Base-by-base conservation (phyloP, 2,888 invertebrate species). In the Idaea straminata region DNA sequence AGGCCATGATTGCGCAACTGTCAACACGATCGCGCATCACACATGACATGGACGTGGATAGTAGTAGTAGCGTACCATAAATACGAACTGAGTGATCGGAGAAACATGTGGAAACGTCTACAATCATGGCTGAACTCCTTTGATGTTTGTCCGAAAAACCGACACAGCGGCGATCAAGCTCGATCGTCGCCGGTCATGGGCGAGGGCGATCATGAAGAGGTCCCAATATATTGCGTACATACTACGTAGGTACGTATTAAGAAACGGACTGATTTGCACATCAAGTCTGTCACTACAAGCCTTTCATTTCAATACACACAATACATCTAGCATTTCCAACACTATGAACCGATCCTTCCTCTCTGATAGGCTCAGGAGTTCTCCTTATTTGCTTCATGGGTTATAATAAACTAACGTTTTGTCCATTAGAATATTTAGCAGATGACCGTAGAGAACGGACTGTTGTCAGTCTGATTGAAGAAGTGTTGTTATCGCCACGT, bases 401-500 rank as follows among this genome's bases (percentile, higher is more conserved):
- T 86, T 92, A 92, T 86, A 91, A 88, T 10, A 90, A 79, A 74
- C 87, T 89, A 13, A 86, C 80, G 64, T 90, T 90, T 36, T 90
- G 78, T 5, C 91, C 91, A 59, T 89, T 91, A 1, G 88, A 88
- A 73, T 86, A 87, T 80, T 91, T 92, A 0, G 85, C 73, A 3
- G 91, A 91, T 1, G 90, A 91, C 15, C 91, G 76, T 15, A 89
- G 69, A 0, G 91, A 91, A 15, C 91, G 75, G 60, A 91, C 85
- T 0, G 91, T 89, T 0, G 91, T 92, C 64, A 91, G 72, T 61
- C 92, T 79, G 1, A 91, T 82, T 15, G 92, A 92, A 0, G 92
- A 92, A 0, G 89, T 91, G 66, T 86, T 89, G 69, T 86, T 86
- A 68, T 92, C 91, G 0, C 89, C 88, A 1, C 91, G 86, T 0